Evolutionary conservation across 2,888 invertebrate genomes (phyloP).

Genomic region (Anoplius nigerrimus): DNA sequence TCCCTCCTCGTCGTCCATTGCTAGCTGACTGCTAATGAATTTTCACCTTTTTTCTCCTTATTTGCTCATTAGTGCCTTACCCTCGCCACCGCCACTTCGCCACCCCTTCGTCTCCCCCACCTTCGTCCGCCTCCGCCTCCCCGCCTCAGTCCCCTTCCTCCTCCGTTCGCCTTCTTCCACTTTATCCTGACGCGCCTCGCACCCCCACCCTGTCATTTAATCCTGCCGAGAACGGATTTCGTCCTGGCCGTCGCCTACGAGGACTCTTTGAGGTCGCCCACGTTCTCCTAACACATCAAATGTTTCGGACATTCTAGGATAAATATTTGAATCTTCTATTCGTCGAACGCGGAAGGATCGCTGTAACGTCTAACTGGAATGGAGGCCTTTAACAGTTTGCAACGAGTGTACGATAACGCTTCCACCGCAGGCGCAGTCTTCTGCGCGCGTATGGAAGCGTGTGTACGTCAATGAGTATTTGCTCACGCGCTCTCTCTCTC

Average conservation of each 20-base stretch:
- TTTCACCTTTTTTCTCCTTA: slow-evolving; percentile 68
- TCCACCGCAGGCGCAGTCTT: not conserved
- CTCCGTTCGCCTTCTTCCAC: slow-evolving; percentile 15
- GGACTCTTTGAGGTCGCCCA: too few species aligned
- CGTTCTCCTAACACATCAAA: too few species aligned
- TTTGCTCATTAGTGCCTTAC: slow-evolving; percentile 69
- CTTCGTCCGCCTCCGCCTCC: slow-evolving; percentile 18
- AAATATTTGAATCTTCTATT: too few species aligned
- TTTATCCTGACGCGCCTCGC: slow-evolving; percentile 23
- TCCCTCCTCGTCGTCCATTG: slow-evolving; percentile 53
- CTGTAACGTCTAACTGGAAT: too few species aligned
- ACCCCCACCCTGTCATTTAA: slow-evolving; percentile 23
- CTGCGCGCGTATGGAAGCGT: not conserved
- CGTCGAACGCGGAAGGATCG: too few species aligned
- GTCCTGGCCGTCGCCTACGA: not conserved
- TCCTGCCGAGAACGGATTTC: slow-evolving; percentile 31
- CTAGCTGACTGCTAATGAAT: slow-evolving; percentile 70
- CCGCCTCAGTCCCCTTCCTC: slow-evolving; percentile 28
- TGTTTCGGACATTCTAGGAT: too few species aligned
- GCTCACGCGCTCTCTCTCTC: too few species aligned
- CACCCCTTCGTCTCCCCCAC: slow-evolving; percentile 21
- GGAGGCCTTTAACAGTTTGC: too few species aligned
- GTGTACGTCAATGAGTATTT: too few species aligned
- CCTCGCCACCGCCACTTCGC: slow-evolving; percentile 48
- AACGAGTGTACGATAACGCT: too few species aligned